Evolutionary conservation across 2,888 invertebrate genomes (phyloP), one percentile per base, ranked within the genome.

Genomic region (Theodoxus fluviatilis): DNA sequence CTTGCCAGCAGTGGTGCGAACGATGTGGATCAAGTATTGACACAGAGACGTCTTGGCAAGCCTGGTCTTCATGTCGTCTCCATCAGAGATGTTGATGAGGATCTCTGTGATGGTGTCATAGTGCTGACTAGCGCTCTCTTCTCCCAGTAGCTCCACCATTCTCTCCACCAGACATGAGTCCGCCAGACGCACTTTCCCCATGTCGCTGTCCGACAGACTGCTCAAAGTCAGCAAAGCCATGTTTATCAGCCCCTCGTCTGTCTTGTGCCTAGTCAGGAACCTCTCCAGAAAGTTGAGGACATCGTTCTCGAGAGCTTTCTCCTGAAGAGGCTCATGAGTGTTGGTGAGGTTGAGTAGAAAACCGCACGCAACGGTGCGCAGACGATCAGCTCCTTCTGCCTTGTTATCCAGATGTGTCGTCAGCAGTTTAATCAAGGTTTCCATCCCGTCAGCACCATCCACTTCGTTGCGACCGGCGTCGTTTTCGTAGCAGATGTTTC

Each of bases 401-500:
- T 73, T 76, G 52, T 74, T 79, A 61, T 71, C 75, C 12, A 83
- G 74, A 47, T 82, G 76, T 28, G 80, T 78, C 68, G 78, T 74
- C 61, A 87, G 74, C 49, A 87, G 75, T 7, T 79, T 77, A 37
- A 86, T 71, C 65, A 86, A 76, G 22, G 70, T 76, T 22, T 73
- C 59, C 38, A 80, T 76, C 6, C 49, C 47, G 43, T 67, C 28
- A 33, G 77, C 74, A n/a, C n/a, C n/a, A n/a, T n/a, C n/a, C n/a
- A n/a, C n/a, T n/a, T n/a, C n/a, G n/a, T n/a, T n/a, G n/a, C n/a
- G n/a, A n/a, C n/a, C n/a, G n/a, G n/a, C n/a, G n/a, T n/a, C 93
- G 88, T 94, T 94, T 83, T 95, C 93, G 85, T 93, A 95, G 85
- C 94, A 94, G 82, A 96, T 92, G 87, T 96, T 96, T 47, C 94